phyloP scores from a whole-genome alignment of 2,797 vertebrate genomes.

The Coluber constrictor region DNA sequence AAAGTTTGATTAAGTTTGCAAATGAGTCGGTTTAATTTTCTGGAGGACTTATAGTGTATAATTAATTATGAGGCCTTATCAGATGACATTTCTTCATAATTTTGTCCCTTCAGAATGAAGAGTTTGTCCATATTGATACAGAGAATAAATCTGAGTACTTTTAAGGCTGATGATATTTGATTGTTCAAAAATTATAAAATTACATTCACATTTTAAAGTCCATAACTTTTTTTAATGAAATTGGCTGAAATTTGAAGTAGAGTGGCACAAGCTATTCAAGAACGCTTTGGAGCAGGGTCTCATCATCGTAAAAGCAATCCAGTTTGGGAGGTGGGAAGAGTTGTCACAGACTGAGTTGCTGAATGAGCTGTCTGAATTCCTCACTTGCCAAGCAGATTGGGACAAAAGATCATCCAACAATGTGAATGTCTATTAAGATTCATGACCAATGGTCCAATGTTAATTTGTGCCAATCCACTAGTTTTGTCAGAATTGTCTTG shows the following conservation, averaged over 20 bases:
- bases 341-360: background rate
- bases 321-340: background rate
- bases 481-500: background rate
- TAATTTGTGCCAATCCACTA: background rate
- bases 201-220: background rate
- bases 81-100: rapidly evolving
- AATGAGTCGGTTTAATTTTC: background rate
- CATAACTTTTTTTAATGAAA: background rate
- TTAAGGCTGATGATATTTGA: background rate
- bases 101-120: background rate
- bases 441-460: background rate
- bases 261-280: background rate
- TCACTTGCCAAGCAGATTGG: slow-evolving; percentile 21
- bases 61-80: slow-evolving; percentile 4
- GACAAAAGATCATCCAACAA: slow-evolving; percentile 8
- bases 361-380: background rate
- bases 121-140: background rate
- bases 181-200: background rate
- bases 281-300: background rate
- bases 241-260: background rate
- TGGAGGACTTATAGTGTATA: background rate
- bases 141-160: background rate
- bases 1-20: slow-evolving; percentile 6
- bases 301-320: background rate
- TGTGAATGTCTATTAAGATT: slow-evolving; percentile 6